Evolutionary conservation across 2,797 vertebrate species (phyloP).

Genomic region (Enteromius mattozi): DNA sequence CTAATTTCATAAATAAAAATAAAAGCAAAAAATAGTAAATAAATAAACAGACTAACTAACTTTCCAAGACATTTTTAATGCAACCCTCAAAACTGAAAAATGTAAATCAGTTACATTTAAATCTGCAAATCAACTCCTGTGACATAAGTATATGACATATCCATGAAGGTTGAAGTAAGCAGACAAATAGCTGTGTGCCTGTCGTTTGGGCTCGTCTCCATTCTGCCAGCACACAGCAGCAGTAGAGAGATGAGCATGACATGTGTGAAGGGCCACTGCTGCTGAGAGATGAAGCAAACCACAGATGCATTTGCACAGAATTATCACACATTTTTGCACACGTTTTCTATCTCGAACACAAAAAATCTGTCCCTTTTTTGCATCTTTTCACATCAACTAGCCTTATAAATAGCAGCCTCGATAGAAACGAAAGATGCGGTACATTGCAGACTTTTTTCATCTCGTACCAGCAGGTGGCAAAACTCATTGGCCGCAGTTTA

Average conservation of each 20-base stretch:
- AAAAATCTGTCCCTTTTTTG: slow-evolving; percentile 10
- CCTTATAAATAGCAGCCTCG: neutral
- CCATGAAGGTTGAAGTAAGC: neutral
- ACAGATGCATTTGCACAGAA: slow-evolving; percentile 37
- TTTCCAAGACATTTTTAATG: neutral
- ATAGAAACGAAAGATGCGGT: neutral
- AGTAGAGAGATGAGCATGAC: slow-evolving; percentile 2
- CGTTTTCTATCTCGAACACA: neutral
- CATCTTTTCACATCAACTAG: neutral
- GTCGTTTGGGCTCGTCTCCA: slow-evolving; percentile 11
- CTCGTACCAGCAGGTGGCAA: neutral
- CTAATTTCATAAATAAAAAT: too few species aligned
- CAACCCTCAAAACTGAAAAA: neutral
- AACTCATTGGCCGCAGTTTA: neutral
- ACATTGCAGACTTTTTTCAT: neutral
- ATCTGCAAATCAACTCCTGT: neutral
- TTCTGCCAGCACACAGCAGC: slow-evolving; percentile 28
- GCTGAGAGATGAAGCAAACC: slow-evolving; percentile 19
- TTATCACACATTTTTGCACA: slow-evolving; percentile 35
- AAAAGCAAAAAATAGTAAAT: too few species aligned
- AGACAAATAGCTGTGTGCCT: slow-evolving; percentile 5
- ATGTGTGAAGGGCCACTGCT: slow-evolving; percentile 44
- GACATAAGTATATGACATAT: neutral
- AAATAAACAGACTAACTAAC: neutral
- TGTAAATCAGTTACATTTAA: neutral